Evolutionary conservation across 2,797 vertebrate species (phyloP), one percentile per base, ranked within the genome.

Genomic region (Danio aesculapii): DNA sequence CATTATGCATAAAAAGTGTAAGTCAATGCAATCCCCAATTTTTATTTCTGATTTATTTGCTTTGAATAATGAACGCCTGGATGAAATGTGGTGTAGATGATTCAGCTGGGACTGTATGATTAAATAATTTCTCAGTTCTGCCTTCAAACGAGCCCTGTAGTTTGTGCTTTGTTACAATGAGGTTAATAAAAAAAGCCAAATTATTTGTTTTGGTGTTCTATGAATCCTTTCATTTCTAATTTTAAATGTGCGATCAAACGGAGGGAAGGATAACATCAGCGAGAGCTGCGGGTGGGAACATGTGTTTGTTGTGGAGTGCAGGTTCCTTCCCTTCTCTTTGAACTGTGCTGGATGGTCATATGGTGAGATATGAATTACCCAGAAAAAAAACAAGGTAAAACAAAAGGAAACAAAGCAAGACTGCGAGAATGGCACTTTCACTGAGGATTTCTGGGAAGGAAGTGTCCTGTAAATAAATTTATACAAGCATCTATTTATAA

Each of bases 321-420:
- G 69, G 53, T 69, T 86, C 75, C 83, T 82, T 81, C 75, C 64
- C 58, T 83, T 63, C 68, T 69, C 82, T 87, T 86, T 86, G 84
- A 85, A 85, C 49, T 46, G 6, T 30, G 72, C 57, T 68, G 52
- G 62, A 75, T 61, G 62, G 61, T 76, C 63, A 81, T 76, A 83
- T 49, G 53, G 58, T 58, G 66, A 47, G 30, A 58, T 73, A 83
- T 74, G 64, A 77, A 84, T 73, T 83, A 73, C 74, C 66, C 21
- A 71, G 9, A 66, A 21, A 68, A 49, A 17, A 69, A 30, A 12
- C 12, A 11, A 5, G 5, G 50, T 53, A 46, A 17, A 52, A 78
- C 69, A 59, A 82, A 70, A 63, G 61, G 39, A 58, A 73, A 84
- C 66, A 55, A 58, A 64, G 64, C 44, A 55, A 76, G 50, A 71